Conservation (phyloP, 1,140 invertebrate species). For the Aphidius ervi region DNA sequence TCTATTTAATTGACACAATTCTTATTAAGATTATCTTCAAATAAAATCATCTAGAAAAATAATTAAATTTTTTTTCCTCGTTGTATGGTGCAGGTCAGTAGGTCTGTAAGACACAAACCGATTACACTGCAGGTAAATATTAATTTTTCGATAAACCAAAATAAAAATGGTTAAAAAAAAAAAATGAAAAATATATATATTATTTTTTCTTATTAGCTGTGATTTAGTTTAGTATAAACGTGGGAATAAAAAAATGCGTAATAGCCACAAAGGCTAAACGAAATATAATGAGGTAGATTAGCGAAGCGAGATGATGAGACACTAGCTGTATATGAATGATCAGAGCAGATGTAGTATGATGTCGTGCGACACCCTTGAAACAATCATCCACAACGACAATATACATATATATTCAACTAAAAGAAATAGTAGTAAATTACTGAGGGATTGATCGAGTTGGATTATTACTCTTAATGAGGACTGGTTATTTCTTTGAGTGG, state of each 20-base stretch:
- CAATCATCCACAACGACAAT: constrained; percentile 31
- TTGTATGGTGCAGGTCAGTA: too few species aligned
- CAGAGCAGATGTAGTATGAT: constrained; percentile 29
- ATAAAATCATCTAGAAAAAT: too few species aligned
- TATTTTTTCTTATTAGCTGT: not conserved
- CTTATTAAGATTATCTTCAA: too few species aligned
- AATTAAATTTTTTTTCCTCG: too few species aligned
- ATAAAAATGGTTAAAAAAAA: too few species aligned
- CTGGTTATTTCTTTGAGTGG: constrained; percentile 52
- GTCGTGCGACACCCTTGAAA: constrained; percentile 50
- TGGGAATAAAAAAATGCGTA: constrained; percentile 1
- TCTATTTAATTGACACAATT: too few species aligned
- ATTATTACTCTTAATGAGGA: constrained; percentile 51
- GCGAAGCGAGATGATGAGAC: constrained; percentile 22
- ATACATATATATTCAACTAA: not conserved
- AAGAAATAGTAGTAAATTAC: constrained; percentile 7
- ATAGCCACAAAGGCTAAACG: constrained; percentile 7
- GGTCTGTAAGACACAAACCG: too few species aligned
- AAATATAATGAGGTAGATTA: constrained; percentile 44
- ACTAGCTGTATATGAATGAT: too few species aligned
- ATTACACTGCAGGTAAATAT: too few species aligned
- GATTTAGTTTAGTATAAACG: not conserved
- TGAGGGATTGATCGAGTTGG: constrained; percentile 29
- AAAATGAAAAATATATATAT: too few species aligned
- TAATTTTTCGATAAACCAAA: too few species aligned